Evolutionary conservation across 2,888 invertebrate genomes (phyloP).

Genomic region (Acrobasis repandana): DNA sequence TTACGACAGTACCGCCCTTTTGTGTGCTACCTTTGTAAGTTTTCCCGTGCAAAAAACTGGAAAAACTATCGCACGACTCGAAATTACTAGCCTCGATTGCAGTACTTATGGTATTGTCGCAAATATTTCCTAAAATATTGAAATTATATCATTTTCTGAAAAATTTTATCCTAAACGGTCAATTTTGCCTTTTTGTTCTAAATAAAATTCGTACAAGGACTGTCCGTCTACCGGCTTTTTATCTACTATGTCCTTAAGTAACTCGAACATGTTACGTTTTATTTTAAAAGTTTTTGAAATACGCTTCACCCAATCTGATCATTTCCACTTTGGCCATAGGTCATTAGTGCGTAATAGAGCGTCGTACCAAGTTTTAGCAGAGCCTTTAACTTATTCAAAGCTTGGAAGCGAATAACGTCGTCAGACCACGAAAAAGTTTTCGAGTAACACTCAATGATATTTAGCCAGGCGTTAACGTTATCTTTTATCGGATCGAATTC

Average conservation of each 20-base stretch:
- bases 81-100: constrained; percentile 32
- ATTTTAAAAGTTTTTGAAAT: constrained; percentile 5
- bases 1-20: too few species aligned
- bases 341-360: constrained; percentile 23
- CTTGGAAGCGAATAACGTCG: background rate
- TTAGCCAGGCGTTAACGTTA: too few species aligned
- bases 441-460: constrained; percentile 27
- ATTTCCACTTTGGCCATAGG: constrained; percentile 9
- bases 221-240: constrained; percentile 29
- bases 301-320: constrained; percentile 12
- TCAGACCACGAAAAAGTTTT: constrained; percentile 29
- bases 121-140: constrained; percentile 22
- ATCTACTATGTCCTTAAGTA: constrained; percentile 26
- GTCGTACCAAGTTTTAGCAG: constrained; percentile 19
- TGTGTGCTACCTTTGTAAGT: too few species aligned
- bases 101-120: constrained; percentile 26
- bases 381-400: background rate
- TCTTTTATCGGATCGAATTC: too few species aligned
- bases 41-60: too few species aligned
- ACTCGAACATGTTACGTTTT: constrained; percentile 25
- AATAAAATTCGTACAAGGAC: constrained; percentile 26
- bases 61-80: too few species aligned
- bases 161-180: constrained; percentile 24
- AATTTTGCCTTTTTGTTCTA: constrained; percentile 32
- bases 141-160: constrained; percentile 28